Conservation (phyloP, 2,888 invertebrate genomes). For the Lasioglossum vierecki region DNA sequence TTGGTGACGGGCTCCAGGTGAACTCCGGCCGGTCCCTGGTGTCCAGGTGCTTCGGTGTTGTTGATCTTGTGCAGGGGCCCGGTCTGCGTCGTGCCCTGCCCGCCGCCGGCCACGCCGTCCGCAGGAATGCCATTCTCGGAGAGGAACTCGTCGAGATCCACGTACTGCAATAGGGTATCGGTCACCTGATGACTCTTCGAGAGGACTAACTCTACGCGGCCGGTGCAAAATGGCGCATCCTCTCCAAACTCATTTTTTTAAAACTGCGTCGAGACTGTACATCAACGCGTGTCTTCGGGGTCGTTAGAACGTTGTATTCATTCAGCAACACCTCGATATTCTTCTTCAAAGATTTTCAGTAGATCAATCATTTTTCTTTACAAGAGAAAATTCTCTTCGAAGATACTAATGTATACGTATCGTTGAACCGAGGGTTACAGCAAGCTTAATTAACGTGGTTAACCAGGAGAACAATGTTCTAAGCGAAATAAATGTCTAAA, state of each 20-base stretch:
- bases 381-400: not conserved
- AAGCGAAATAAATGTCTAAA: not conserved
- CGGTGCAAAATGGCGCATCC: not conserved
- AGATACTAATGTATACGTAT: not conserved
- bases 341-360: not conserved
- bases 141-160: slow-evolving; percentile 98
- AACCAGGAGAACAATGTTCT: no score
- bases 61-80: slow-evolving; percentile 82
- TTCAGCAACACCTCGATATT: not conserved
- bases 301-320: not conserved
- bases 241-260: not conserved
- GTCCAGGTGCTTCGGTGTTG: slow-evolving; percentile 81
- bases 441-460: not conserved
- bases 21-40: slow-evolving; percentile 87
- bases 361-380: no score
- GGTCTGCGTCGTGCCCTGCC: slow-evolving; percentile 82
- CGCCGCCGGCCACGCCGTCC: slow-evolving; percentile 88
- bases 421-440: not conserved
- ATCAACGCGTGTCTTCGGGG: not conserved
- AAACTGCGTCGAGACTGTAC: not conserved
- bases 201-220: not conserved
- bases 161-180: slow-evolving; percentile 89
- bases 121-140: slow-evolving; percentile 97
- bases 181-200: slow-evolving; percentile 16
- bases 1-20: slow-evolving; percentile 90